Conservation (phyloP, 2,113 vertebrate species). For the Dunckerocampus dactyliophorus region DNA sequence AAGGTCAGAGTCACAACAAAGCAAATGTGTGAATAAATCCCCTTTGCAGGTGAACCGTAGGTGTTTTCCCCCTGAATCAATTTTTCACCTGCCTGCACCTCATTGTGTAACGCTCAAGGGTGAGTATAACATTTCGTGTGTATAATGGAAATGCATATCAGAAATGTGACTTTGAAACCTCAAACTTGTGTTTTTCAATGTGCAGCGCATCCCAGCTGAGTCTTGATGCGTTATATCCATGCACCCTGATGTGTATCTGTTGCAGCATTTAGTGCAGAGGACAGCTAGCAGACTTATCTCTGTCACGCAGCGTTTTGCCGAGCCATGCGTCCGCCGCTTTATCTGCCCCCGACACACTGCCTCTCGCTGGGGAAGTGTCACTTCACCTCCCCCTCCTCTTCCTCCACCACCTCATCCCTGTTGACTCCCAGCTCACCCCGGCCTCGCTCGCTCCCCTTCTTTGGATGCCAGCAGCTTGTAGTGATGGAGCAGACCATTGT, state of each 20-base stretch:
- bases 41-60: slow-evolving; percentile 5
- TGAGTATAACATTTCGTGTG: slow-evolving; percentile 21
- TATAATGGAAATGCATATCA: not conserved
- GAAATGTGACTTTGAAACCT: not conserved
- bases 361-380: slow-evolving; percentile 54
- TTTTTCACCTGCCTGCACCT: slow-evolving; percentile 17
- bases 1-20: slow-evolving; percentile 24
- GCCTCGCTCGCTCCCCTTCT: slow-evolving; percentile 28
- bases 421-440: slow-evolving; percentile 44
- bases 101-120: slow-evolving; percentile 11
- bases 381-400: not conserved
- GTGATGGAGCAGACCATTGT: slow-evolving; percentile 59
- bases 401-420: slow-evolving; percentile 28
- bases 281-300: slow-evolving; percentile 62
- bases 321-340: slow-evolving; percentile 49
- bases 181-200: not conserved
- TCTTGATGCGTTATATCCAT: slow-evolving; percentile 2
- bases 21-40: slow-evolving; percentile 19
- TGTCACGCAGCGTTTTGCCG: slow-evolving; percentile 48
- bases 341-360: slow-evolving; percentile 57
- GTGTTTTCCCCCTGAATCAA: slow-evolving; percentile 10
- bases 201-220: not conserved
- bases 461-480: slow-evolving; percentile 36
- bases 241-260: slow-evolving; percentile 36
- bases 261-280: slow-evolving; percentile 35